Conservation (phyloP, 2,113 vertebrate genomes). For the Ictalurus furcatus region DNA sequence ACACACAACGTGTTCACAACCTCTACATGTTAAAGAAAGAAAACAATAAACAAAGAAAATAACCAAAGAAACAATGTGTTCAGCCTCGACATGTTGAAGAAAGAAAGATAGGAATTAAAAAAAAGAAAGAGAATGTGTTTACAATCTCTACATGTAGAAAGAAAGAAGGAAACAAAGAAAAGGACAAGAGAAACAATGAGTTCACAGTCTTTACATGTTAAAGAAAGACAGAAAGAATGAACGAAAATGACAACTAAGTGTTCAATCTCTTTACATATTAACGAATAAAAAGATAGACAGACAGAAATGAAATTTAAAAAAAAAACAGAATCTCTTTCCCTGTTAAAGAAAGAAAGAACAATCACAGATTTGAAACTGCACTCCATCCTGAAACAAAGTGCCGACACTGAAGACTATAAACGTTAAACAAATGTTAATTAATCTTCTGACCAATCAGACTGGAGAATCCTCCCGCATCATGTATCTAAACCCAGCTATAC, state of each 20-base stretch:
- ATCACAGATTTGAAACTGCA: not conserved
- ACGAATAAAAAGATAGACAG: not conserved
- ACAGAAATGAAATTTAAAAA: not conserved
- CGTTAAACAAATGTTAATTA: not conserved
- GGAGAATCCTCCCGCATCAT: not conserved
- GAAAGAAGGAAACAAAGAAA: too few relatives aligned
- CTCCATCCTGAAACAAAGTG: not conserved
- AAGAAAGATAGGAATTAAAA: too few relatives aligned
- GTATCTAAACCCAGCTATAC: not conserved
- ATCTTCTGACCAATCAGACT: not conserved
- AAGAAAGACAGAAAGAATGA: too few relatives aligned
- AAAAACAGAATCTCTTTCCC: not conserved
- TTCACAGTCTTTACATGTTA: too few relatives aligned
- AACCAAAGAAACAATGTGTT: too few relatives aligned
- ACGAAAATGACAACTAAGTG: too few relatives aligned
- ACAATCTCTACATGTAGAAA: too few relatives aligned
- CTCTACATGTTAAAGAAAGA: too few relatives aligned
- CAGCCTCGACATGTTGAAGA: too few relatives aligned
- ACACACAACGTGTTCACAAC: not conserved
- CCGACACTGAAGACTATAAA: not conserved
- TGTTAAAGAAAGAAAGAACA: not conserved
- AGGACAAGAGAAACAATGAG: too few relatives aligned
- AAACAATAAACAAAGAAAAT: too few relatives aligned
- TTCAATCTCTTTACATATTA: not conserved
- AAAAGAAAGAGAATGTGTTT: too few relatives aligned